These are phyloP conservation scores for Chaitophorus viminalis DNA, from an alignment of 2,888 invertebrate species.

Conservation along the genomic window DNA sequence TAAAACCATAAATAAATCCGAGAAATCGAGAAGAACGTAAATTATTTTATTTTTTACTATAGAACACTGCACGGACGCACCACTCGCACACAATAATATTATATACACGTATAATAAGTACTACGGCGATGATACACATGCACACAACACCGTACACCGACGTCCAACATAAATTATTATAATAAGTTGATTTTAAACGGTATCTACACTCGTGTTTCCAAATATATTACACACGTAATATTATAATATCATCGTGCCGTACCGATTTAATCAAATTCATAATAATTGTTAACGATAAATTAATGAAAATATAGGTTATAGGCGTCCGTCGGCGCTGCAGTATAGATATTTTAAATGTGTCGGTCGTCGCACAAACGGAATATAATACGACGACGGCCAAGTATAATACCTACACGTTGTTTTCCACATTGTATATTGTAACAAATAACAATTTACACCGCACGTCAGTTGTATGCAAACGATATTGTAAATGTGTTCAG, in stretches of 20 bases:
- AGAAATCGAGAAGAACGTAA: slow-evolving; percentile 26
- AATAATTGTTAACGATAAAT: background rate
- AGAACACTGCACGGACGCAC: background rate
- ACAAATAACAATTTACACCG: background rate
- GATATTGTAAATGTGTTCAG: background rate
- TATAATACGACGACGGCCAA: background rate
- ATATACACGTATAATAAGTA: background rate
- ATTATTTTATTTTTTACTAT: slow-evolving; percentile 1
- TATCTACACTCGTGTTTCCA: background rate
- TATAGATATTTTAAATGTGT: background rate
- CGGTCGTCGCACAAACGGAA: background rate
- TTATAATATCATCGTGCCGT: background rate
- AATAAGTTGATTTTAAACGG: slow-evolving; percentile 8
- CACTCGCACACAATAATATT: background rate
- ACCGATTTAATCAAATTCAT: background rate
- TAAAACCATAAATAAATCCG: slow-evolving; percentile 53
- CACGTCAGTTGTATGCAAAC: background rate
- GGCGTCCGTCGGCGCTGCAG: too few relatives aligned
- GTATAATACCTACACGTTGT: too few relatives aligned
- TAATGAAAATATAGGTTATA: background rate
- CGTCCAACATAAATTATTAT: background rate
- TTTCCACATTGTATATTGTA: too few relatives aligned
- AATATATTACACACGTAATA: background rate
- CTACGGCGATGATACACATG: background rate
- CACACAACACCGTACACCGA: background rate